Percentiles rank a stretch among this genome's conserved stretches.
Evolutionary conservation across 2,888 invertebrate species (phyloP).

Genomic region (Melanchra persicariae): DNA sequence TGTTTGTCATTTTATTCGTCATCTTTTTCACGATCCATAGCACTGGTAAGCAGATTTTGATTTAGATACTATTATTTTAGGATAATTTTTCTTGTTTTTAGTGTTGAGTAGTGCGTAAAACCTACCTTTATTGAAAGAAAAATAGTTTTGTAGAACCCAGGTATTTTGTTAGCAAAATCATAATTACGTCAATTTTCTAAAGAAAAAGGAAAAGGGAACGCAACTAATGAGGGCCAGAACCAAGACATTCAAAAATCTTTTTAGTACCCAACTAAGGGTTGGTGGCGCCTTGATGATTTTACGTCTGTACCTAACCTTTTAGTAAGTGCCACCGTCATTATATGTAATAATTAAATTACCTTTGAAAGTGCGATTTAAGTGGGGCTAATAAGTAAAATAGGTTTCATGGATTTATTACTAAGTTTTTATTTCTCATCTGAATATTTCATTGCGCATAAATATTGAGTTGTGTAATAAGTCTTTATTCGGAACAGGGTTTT

Average conservation of each 20-base stretch:
- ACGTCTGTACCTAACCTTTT: background rate
- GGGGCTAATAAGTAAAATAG: background rate
- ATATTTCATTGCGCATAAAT: background rate
- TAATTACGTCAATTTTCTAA: too few species aligned
- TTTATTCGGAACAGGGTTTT: slow-evolving; percentile 24
- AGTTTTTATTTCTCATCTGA: background rate
- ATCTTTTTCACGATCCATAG: slow-evolving; percentile 17
- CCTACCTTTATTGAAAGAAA: background rate
- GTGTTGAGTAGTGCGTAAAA: background rate
- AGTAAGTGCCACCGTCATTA: background rate
- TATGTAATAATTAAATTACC: too few species aligned
- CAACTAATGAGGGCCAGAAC: too few species aligned
- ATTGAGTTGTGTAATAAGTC: background rate
- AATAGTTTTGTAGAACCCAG: background rate
- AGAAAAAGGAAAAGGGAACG: too few species aligned
- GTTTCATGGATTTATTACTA: background rate
- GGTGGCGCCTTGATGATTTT: background rate
- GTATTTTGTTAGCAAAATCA: background rate
- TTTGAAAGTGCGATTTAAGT: background rate
- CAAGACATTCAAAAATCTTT: too few species aligned
- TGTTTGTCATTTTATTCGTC: slow-evolving; percentile 50
- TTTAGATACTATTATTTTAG: background rate
- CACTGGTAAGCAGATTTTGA: slow-evolving; percentile 12
- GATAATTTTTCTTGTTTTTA: background rate
- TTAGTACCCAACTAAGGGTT: too few species aligned